These are phyloP conservation scores for Drosophila nr. perissopoda DNA, from an alignment of 2,888 invertebrate species.

Conservation along the genomic window DNA sequence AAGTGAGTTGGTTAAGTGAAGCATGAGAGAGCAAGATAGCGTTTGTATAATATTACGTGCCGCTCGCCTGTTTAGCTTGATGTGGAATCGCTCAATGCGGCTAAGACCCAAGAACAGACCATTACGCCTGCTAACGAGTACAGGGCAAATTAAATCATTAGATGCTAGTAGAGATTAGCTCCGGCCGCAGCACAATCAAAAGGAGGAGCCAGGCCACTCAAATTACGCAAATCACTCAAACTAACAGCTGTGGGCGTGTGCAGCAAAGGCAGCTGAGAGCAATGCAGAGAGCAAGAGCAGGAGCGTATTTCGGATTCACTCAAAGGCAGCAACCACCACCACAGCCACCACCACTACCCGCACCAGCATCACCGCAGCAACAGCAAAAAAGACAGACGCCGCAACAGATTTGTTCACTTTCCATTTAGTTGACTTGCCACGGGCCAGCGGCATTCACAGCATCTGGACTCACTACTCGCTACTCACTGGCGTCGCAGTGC, in stretches of 20 bases:
- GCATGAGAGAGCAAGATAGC: conserved; percentile 11
- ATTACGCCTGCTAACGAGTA: conserved; percentile 84
- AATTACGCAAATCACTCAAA: conserved; percentile 55
- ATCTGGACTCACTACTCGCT: conserved; percentile 59
- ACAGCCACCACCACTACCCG: conserved; percentile 26
- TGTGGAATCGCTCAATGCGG: conserved; percentile 41
- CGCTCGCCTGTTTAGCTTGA: conserved; percentile 6
- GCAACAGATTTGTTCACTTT: conserved; percentile 70
- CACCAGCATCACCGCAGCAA: conserved; percentile 26
- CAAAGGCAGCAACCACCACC: conserved; percentile 52
- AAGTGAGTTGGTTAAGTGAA: conserved; percentile 11
- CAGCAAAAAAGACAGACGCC: conserved; percentile 35
- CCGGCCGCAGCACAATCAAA: conserved; percentile 21
- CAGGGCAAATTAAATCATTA: conserved; percentile 85
- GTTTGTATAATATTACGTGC: conserved; percentile 8
- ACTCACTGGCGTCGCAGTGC: conserved; percentile 57
- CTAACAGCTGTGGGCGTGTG: conserved; percentile 65
- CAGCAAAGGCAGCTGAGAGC: conserved; percentile 19
- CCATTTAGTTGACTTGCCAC: conserved; percentile 77
- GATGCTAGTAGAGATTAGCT: conserved; percentile 77
- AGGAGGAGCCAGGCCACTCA: conserved; percentile 58
- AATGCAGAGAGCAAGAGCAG: conserved; percentile 16
- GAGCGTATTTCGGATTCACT: conserved; percentile 36
- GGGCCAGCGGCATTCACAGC: conserved; percentile 56
- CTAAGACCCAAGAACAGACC: conserved; percentile 81